Percentiles rank a stretch among this genome's conserved stretches.
phyloP scores from a whole-genome alignment of 1,140 invertebrate species.

The Drosophila punjabiensis region DNA sequence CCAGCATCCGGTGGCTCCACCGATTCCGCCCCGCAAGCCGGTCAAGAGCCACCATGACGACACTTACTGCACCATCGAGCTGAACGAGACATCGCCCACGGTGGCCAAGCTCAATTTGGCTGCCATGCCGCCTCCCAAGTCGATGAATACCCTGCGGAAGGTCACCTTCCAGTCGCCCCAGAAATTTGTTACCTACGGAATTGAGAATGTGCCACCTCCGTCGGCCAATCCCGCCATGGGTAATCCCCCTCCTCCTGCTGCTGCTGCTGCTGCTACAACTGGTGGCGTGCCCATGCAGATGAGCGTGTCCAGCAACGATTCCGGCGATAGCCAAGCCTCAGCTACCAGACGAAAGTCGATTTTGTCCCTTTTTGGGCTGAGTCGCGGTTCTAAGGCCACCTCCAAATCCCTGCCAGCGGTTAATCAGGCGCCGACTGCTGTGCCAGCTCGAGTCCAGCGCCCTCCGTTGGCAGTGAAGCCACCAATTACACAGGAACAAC shows the following conservation, averaged over 20 bases:
- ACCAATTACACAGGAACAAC: constrained; percentile 39
- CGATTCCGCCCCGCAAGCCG: constrained; percentile 59
- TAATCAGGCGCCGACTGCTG: constrained; percentile 4
- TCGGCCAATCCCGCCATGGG: not conserved
- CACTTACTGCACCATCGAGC: constrained; percentile 82
- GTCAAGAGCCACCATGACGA: constrained; percentile 57
- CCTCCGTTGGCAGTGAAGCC: constrained; percentile 51
- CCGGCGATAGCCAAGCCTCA: constrained; percentile 60
- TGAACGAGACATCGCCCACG: constrained; percentile 78
- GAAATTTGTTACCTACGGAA: constrained; percentile 55
- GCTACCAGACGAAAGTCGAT: constrained; percentile 74
- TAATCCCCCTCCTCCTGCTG: constrained; percentile 17
- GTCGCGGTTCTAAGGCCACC: constrained; percentile 49
- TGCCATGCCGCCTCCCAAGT: constrained; percentile 65
- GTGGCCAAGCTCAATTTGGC: constrained; percentile 81
- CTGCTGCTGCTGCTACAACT: not conserved
- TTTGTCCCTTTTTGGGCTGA: constrained; percentile 72
- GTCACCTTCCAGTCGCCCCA: constrained; percentile 80
- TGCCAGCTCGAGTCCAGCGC: constrained; percentile 13
- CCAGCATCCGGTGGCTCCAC: constrained; percentile 32
- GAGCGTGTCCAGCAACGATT: constrained; percentile 77
- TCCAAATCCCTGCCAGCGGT: constrained; percentile 34
- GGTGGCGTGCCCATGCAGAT: constrained; percentile 59
- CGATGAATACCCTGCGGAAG: constrained; percentile 58
- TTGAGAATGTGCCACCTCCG: constrained; percentile 35